Evolutionary conservation across 2,888 invertebrate genomes (phyloP).

Genomic region (Nebria salina): DNA sequence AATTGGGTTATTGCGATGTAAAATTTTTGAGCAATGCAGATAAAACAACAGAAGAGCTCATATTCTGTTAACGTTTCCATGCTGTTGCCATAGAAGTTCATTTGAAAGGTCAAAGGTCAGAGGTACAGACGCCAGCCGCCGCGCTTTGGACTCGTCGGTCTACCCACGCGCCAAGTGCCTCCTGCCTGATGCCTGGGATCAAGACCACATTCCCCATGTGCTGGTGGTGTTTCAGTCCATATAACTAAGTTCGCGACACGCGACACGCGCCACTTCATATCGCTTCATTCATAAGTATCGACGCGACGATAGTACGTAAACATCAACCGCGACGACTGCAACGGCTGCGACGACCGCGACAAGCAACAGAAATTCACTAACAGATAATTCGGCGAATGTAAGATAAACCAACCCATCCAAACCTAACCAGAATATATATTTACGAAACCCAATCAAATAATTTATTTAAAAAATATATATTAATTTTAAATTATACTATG

Average conservation of each 20-base stretch:
- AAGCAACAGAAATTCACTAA: not conserved
- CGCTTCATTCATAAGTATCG: not conserved
- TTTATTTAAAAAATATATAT: too few species aligned
- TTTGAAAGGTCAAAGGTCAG: conserved; percentile 56
- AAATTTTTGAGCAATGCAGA: not conserved
- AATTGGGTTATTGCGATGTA: not conserved
- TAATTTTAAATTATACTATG: too few species aligned
- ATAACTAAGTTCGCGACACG: conserved; percentile 17
- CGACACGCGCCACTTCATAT: not conserved
- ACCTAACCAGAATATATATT: too few species aligned
- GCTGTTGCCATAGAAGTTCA: conserved; percentile 55
- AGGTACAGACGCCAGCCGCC: conserved; percentile 53
- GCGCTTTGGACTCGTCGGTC: conserved; percentile 54
- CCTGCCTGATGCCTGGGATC: conserved; percentile 47
- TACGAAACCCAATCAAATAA: too few species aligned
- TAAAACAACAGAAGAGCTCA: not conserved
- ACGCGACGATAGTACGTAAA: not conserved
- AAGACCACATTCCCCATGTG: conserved; percentile 39
- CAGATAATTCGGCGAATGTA: not conserved
- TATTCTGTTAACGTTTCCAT: not conserved
- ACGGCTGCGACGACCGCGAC: not conserved
- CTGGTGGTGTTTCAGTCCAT: conserved; percentile 47
- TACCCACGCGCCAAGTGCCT: conserved; percentile 52
- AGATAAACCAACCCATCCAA: too few species aligned
- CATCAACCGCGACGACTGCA: not conserved